phyloP scores from a whole-genome alignment of 1,140 invertebrate species.

The Drosophila nikananu region DNA sequence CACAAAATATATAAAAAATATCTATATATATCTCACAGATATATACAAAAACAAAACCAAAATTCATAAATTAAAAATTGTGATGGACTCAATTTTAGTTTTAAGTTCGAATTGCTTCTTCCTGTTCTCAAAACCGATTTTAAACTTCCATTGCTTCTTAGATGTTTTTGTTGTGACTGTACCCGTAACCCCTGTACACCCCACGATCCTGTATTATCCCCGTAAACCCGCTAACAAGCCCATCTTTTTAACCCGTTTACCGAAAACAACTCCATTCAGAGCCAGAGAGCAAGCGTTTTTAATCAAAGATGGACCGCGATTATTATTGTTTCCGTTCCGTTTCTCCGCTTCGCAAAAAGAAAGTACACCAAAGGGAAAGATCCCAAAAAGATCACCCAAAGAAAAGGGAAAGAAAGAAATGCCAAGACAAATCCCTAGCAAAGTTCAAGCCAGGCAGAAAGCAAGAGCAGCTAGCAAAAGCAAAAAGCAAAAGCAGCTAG shows the following conservation, averaged over 20 bases:
- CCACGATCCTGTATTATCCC: slow-evolving; percentile 12
- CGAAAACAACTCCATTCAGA: slow-evolving; percentile 19
- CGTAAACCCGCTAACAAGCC: background rate
- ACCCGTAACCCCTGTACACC: slow-evolving; percentile 1
- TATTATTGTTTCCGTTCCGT: slow-evolving; percentile 60
- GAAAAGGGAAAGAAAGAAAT: slow-evolving; percentile 15
- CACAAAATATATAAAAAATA: slow-evolving; percentile 18
- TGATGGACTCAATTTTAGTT: slow-evolving; percentile 85
- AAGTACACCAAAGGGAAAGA: slow-evolving; percentile 27
- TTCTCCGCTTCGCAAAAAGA: slow-evolving; percentile 44
- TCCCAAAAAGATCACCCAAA: background rate
- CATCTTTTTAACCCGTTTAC: background rate
- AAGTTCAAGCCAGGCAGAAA: slow-evolving; percentile 23
- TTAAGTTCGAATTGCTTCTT: slow-evolving; percentile 71
- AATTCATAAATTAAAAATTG: slow-evolving; percentile 83
- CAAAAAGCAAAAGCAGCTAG: slow-evolving; percentile 6
- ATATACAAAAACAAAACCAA: slow-evolving; percentile 27
- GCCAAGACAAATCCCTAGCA: slow-evolving; percentile 12
- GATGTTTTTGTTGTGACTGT: slow-evolving; percentile 43
- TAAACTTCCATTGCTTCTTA: slow-evolving; percentile 61
- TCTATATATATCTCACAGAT: slow-evolving; percentile 7
- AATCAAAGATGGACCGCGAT: slow-evolving; percentile 79
- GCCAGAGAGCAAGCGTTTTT: slow-evolving; percentile 84
- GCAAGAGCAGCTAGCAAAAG: slow-evolving; percentile 21
- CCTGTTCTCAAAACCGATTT: slow-evolving; percentile 36